Base-by-base conservation (phyloP, 2,113 vertebrate species). In the Microtus ochrogaster region DNA sequence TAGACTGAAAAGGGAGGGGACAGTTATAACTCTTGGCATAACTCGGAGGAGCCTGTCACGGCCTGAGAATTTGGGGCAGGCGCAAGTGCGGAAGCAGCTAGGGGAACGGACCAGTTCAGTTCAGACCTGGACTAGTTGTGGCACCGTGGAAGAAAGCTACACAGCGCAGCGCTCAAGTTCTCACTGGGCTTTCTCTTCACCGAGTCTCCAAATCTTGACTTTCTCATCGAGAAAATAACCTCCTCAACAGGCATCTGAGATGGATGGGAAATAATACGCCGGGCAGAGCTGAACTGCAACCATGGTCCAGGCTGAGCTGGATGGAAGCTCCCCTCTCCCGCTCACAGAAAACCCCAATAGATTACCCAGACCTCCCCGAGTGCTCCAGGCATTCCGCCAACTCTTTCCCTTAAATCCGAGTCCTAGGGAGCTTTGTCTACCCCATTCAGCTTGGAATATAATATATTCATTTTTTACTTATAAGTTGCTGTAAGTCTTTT, bases 291-390 rank as follows among this genome's bases (percentile, higher is more conserved):
- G 66, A 13, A 39, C 10, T 3, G 2, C 33, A 12, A 0, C 3
- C 11, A 36, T 13, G 28, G 39, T 94, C 13, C 33, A 44, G 22
- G 39, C 21, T 10, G 49, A 44, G 30, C 49, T 49, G 8, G 6
- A 0, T 24, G 6, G 28, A 21, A 30, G 24, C 9, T 17, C 26
- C 33, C 68, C 39, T 68, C 55, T 61, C 41, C n/a, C 0, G 0
- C 21, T 65, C 2, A 3, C 78, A 39, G 52, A 61, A 21, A 84
- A 16, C 26, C 63, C 55, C 70, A 19, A 36, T 47, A 49, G 24
- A 72, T 28, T 28, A 14, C 26, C 19, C 73, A 70, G 49, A 39
- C 36, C 47, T 41, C 52, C 72, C 22, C 7, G 49, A 10, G 58
- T 14, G 10, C n/a, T 55, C 79, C 68, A 78, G 47, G 65, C 30